These are phyloP conservation scores for Busseola fusca DNA, from an alignment of 2,888 invertebrate genomes.

Conservation along the genomic window DNA sequence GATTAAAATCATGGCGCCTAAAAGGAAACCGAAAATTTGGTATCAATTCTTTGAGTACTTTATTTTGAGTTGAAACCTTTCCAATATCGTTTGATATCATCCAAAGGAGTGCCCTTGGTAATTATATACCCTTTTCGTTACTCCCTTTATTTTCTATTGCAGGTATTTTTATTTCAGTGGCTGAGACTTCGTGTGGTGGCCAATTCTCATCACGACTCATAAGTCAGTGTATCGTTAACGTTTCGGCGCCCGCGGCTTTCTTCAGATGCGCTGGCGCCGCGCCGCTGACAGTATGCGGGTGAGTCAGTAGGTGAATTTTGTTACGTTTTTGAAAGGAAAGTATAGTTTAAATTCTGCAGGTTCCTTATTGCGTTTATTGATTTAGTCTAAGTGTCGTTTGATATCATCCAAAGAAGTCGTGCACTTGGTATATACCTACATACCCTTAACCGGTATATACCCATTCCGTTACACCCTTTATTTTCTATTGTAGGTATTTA, in stretches of 20 bases:
- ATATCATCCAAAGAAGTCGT: too few relatives aligned
- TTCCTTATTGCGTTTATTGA: background rate
- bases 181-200: background rate
- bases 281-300: slow-evolving; percentile 31
- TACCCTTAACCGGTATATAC: too few relatives aligned
- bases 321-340: background rate
- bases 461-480: too few relatives aligned
- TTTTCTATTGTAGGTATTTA: too few relatives aligned
- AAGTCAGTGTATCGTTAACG: slow-evolving; percentile 54
- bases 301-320: slow-evolving; percentile 25
- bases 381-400: background rate
- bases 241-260: slow-evolving; percentile 64
- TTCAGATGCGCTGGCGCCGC: slow-evolving; percentile 57
- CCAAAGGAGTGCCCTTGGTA: too few relatives aligned
- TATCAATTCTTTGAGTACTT: too few relatives aligned
- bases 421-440: too few relatives aligned
- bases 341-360: background rate
- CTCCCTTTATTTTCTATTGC: background rate
- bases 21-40: too few relatives aligned
- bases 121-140: too few relatives aligned
- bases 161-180: background rate
- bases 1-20: too few relatives aligned
- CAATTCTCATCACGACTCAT: slow-evolving; percentile 32
- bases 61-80: too few relatives aligned
- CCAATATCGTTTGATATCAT: too few relatives aligned